Evolutionary conservation across 2,888 invertebrate genomes (phyloP).

Genomic region (Hirtodrosophila confusa): DNA sequence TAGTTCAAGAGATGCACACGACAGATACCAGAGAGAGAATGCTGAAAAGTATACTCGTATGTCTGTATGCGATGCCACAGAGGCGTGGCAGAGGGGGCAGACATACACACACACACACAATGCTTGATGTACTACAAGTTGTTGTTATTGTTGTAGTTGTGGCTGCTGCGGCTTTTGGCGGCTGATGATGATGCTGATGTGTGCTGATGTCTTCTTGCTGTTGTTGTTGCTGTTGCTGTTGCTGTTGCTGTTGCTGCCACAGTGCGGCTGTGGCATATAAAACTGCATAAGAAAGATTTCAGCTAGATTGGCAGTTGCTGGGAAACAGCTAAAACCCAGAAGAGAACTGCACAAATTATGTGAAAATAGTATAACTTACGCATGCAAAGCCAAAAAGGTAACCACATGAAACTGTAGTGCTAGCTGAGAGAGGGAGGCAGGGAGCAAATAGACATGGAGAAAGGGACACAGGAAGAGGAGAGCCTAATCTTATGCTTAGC

Average conservation of each 20-base stretch:
- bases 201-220: constrained; percentile 31
- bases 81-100: constrained; percentile 48
- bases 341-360: background rate
- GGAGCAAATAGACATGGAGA: too few species aligned
- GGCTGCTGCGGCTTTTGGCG: constrained; percentile 50
- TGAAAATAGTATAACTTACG: background rate
- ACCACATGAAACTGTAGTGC: constrained; percentile 2
- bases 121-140: constrained; percentile 54
- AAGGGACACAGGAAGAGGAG: background rate
- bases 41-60: constrained; percentile 24
- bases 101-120: constrained; percentile 18
- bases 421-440: background rate
- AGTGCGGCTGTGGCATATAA: constrained; percentile 4
- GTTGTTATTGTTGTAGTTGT: constrained; percentile 47
- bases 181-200: constrained; percentile 58
- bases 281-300: constrained; percentile 32
- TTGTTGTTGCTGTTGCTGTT: background rate
- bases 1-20: constrained; percentile 83
- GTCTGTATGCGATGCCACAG: constrained; percentile 40
- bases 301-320: constrained; percentile 37
- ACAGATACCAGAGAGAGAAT: constrained; percentile 63
- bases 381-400: background rate
- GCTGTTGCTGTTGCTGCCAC: background rate
- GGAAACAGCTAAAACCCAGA: constrained; percentile 25
- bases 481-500: too few species aligned